Evolutionary conservation across 2,113 vertebrate species (phyloP), one percentile per base, ranked within the genome.

Genomic region (Zosterops pallidus): DNA sequence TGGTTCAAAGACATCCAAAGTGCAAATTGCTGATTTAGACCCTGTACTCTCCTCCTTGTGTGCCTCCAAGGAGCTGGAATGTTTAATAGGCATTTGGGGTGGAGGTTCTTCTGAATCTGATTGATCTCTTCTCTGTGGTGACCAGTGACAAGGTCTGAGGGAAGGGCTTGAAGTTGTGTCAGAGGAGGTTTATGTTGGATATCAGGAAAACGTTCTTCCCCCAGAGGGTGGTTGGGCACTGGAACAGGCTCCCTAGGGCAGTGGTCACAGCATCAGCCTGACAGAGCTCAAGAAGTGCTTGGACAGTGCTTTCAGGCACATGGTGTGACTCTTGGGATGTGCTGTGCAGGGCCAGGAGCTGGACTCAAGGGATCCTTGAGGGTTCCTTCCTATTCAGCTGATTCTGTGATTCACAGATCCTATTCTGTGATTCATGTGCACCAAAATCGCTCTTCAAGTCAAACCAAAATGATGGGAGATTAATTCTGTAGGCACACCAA

Each of bases 281-380:
- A 2, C 22, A 46, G 72, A 46, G 47, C 0, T 46, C 14, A 8
- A 23, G 33, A 53, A 33, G 3, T 0, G 1, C 28, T 86, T 33
- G 23, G 39, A 39, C 39, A 52, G 24, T 46, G 23, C 15, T 4
- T 23, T 28, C 22, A 69, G 33, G 28, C 28, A 6, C 33, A 20
- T 0, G 23, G 9, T 46, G 33, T 33, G 26, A 53, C 6, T 28
- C 8, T 28, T 53, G 18, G 33, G 7, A 9, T 22, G 22, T 60
- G 0, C 33, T 52, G 22, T 60, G 37, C 23, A 46, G 22, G 55
- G 19, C 9, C 39, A 46, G 33, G 55, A n/a, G 15, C 1, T 46
- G 33, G 23, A 28, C 39, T 37, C 3, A 1, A 7, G 53, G 28
- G 28, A 39, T 29, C 28, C 14, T n/a, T 23, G 11, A 20, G 12